Percentiles rank a stretch among this genome's conserved stretches.
Evolutionary conservation across 2,797 vertebrate genomes (phyloP).

Genomic region (Falco peregrinus): DNA sequence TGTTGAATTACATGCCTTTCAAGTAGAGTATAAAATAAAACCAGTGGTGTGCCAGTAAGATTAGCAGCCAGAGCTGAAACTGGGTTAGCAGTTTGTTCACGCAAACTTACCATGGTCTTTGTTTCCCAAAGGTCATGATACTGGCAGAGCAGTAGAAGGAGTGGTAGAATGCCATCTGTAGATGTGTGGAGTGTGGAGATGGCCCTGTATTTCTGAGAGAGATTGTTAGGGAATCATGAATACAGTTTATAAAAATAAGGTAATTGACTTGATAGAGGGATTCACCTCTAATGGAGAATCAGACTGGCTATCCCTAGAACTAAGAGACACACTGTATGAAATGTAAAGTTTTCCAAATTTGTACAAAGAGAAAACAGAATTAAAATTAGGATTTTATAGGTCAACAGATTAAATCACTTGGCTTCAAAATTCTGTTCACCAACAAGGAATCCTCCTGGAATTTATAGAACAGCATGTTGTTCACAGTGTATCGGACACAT

Average conservation of each 20-base stretch:
- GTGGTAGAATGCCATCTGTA: not conserved
- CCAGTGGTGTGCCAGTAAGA: no score
- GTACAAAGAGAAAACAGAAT: not conserved
- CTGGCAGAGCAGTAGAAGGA: not conserved
- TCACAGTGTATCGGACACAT: not conserved
- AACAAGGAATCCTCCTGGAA: not conserved
- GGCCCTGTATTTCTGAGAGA: not conserved
- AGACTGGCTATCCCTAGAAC: not conserved
- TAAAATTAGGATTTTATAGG: not conserved
- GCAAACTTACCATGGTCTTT: not conserved
- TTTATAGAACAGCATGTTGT: not conserved
- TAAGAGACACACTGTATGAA: not conserved
- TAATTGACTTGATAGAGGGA: not conserved
- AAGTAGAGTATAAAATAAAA: not conserved
- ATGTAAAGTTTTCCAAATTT: not conserved
- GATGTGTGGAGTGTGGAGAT: not conserved
- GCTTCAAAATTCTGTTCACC: not conserved
- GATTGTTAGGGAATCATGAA: not conserved
- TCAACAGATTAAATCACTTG: not conserved
- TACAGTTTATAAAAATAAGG: not conserved
- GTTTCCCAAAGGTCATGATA: not conserved
- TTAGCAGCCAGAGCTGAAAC: not conserved
- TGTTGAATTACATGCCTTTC: not conserved
- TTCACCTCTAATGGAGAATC: not conserved
- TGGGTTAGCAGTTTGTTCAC: not conserved